Evolutionary conservation across 2,797 vertebrate species (phyloP), one percentile per base, ranked within the genome.

Genomic region (Neomorphus geoffroyi): DNA sequence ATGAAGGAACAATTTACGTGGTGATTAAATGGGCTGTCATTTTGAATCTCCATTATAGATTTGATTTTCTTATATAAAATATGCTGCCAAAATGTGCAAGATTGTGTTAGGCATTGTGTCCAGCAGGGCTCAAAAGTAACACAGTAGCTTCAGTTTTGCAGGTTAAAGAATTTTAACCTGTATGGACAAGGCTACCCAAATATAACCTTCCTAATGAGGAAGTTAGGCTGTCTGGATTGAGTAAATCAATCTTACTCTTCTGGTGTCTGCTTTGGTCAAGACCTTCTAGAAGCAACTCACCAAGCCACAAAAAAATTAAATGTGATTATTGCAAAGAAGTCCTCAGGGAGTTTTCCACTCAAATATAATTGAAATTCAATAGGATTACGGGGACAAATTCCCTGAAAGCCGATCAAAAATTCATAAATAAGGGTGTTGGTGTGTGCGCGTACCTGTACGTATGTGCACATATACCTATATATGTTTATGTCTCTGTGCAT

Each of bases 21-120:
- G 57, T 91, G 90, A 96, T 86, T 79, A 96, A 97, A 90, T 50
- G 33, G 84, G 13, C 71, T n/a, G 16, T 92, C 64, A 91, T 95
- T 96, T 78, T 94, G 65, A 94, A 84, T 95, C 85, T 90, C 86
- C 65, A 41, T 85, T 92, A 95, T 43, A 72, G 79, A 84, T 90
- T 65, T 95, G 86, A 89, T 93, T 93, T 93, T 43, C n/a, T 95
- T 80, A 89, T 24, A 33, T 69, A 85, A 92, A 93, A 91, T 56
- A 88, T 10, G 15, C 71, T 92, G 82, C 35, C 88, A 60, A 46
- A 88, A 58, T 3, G 7, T 67, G 37, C 71, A 67, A 30, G 18
- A 26, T 62, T 90, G 48, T 88, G 41, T 71, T 50, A 73, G 79
- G 32, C 43, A 37, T 57, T 7, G 1, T 53, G 30, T 87, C 86